Evolutionary conservation across 2,888 invertebrate genomes (phyloP).

Genomic region (Drosophila tanythrix): DNA sequence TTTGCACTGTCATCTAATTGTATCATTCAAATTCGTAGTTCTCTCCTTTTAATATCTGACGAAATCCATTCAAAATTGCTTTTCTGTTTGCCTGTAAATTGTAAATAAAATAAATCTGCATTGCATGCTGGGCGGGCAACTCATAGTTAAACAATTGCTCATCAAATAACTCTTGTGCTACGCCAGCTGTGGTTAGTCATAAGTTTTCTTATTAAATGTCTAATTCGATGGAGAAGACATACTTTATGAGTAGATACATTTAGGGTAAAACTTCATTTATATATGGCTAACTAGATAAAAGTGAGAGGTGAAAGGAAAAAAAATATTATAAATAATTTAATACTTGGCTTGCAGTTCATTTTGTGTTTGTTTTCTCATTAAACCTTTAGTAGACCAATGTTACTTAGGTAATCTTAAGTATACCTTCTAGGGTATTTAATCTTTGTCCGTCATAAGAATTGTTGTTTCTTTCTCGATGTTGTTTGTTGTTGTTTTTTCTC

Average conservation of each 20-base stretch:
- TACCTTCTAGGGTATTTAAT: constrained; percentile 25
- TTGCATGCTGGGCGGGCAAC: neutral
- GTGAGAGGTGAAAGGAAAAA: neutral
- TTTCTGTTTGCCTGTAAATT: neutral
- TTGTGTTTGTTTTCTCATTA: neutral
- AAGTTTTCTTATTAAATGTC: neutral
- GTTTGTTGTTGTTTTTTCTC: constrained; percentile 16
- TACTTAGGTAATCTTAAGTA: neutral
- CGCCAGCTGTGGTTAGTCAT: neutral
- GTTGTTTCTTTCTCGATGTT: constrained; percentile 20
- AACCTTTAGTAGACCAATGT: neutral
- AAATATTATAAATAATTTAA: neutral
- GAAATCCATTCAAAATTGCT: neutral
- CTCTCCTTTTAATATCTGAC: neutral
- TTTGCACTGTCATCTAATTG: constrained; percentile 10
- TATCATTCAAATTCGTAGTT: neutral
- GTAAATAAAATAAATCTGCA: neutral
- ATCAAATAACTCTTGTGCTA: constrained; percentile 24
- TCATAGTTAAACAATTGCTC: neutral
- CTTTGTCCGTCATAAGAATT: neutral
- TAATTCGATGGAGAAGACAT: neutral
- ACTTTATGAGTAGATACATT: neutral
- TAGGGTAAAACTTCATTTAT: neutral
- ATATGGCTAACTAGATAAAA: neutral
- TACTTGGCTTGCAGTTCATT: too few relatives aligned